Evolutionary conservation across 2,113 vertebrate species (phyloP), one percentile per base, ranked within the genome.

Genomic region (Benitochromis conjunctus): DNA sequence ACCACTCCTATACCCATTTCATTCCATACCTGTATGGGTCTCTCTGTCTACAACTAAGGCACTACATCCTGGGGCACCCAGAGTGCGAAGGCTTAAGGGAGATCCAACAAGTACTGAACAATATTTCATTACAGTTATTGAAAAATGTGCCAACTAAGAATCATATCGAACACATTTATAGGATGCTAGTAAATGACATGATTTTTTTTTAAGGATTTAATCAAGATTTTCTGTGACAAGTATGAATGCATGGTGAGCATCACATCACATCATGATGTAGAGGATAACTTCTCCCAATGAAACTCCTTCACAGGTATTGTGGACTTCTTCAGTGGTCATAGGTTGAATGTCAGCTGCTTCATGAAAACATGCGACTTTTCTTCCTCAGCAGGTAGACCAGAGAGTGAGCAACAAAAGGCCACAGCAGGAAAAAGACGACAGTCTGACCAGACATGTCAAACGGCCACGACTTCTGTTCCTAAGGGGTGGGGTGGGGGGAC

Each of bases 351-450:
- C 16, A 34, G 34, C 11, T 36, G n/a, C 60, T 79, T 94, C 87
- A 96, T 6, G 88, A 87, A 26, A 86, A 87, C n/a, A 90, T 19
- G 21, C 81, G 84, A 21, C 80, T 81, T 26, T 92, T 95, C 94
- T 94, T 95, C 81, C 92, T 96, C 86, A 97, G 93, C 86, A 96
- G 93, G 85, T 92, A 91, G 64, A 98, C 92, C 81, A 99, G 88
- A 92, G 96, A 97, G 94, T 99, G 98, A 74, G 96, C 97, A 3
- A 98, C 19, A 64, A 99, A 98, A 24, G 98, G 98, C 98, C 98
- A 99, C 60, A 98, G 51, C 88, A 98, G n/a, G 79, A 99, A 94
- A 92, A 99, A 97, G 60, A 98, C 84, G 13, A 98, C 71, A 1
- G 97, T 97, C 76, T 58, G 95, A 0, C 89, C 94, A 0, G 95